phyloP scores from a whole-genome alignment of 2,888 invertebrate species.

The Nephrotoma appendiculata region DNA sequence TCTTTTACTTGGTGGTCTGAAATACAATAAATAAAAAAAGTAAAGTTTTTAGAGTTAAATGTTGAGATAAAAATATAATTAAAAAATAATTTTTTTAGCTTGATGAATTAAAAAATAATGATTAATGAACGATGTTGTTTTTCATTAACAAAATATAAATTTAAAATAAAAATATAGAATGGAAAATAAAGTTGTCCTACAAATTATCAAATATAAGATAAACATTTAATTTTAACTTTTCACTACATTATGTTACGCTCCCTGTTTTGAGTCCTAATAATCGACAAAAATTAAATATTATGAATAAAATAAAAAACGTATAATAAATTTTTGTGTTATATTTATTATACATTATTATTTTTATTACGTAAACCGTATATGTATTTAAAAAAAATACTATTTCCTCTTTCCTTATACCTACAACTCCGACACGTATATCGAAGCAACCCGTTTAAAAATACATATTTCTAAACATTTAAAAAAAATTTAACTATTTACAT shows the following conservation, averaged over 20 bases:
- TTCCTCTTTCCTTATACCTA: neutral
- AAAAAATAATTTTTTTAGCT: neutral
- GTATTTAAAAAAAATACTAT: neutral
- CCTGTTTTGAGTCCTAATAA: neutral
- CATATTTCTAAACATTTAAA: neutral
- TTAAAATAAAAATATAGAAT: neutral
- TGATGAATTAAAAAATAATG: neutral
- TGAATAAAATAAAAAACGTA: neutral
- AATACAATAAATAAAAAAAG: neutral
- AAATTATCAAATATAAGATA: neutral
- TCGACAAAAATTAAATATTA: neutral
- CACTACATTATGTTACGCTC: neutral
- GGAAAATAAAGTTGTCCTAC: neutral
- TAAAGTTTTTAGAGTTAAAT: neutral
- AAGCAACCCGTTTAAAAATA: neutral
- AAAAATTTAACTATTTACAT: neutral
- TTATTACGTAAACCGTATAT: neutral
- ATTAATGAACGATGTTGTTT: neutral
- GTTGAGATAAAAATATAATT: neutral
- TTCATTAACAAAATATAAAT: neutral
- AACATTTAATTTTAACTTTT: neutral
- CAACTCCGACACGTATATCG: neutral
- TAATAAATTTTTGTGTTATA: neutral
- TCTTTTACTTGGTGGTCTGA: neutral
- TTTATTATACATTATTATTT: conserved; percentile 1